Conservation (phyloP, 2,113 vertebrate genomes). For the Pseudolaguvia tuberculata region DNA sequence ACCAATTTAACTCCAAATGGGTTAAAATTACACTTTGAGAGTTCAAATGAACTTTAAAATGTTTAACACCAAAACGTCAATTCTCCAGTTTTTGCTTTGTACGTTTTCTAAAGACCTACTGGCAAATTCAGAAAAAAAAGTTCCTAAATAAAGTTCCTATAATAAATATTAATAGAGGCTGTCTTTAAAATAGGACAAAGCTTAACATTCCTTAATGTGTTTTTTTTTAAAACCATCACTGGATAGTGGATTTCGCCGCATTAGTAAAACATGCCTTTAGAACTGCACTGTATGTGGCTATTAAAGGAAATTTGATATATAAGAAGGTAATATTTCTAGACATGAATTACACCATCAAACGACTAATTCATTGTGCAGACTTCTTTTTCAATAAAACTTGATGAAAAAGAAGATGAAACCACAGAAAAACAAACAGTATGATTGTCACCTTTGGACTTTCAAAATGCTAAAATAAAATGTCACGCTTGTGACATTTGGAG, state of each 20-base stretch:
- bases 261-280: neutral
- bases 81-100: neutral
- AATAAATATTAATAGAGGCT: slow-evolving; percentile 19
- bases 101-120: neutral
- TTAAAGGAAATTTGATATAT: slow-evolving; percentile 22
- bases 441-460: neutral
- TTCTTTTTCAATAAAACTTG: slow-evolving; percentile 8
- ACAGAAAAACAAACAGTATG: neutral
- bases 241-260: slow-evolving; percentile 14
- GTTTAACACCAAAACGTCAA: too few relatives aligned
- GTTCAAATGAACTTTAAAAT: too few relatives aligned
- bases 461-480: neutral
- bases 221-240: slow-evolving; percentile 15
- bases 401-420: neutral
- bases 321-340: slow-evolving; percentile 32
- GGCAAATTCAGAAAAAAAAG: neutral
- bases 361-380: slow-evolving; percentile 19
- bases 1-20: too few relatives aligned
- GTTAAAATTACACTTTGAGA: too few relatives aligned
- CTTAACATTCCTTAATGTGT: neutral
- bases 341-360: slow-evolving; percentile 23
- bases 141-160: neutral
- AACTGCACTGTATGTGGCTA: slow-evolving; percentile 10
- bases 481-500: neutral
- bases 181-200: slow-evolving; percentile 28